A percentile compares a stretch with the other conserved stretches of the same genome.
phyloP scores from a whole-genome alignment of 2,113 vertebrate genomes.

The Alexandromys fortis region DNA sequence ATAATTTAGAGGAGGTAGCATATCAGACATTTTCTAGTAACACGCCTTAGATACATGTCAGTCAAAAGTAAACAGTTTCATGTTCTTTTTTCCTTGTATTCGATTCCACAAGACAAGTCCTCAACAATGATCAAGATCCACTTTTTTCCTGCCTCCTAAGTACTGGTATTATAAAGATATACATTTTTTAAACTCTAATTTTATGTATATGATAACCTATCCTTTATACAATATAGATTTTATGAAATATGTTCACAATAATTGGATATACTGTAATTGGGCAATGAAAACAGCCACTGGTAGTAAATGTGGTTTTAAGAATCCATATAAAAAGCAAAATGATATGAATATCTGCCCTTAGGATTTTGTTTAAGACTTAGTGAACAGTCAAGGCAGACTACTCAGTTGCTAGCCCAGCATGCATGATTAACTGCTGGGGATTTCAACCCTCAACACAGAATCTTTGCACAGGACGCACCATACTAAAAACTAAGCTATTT shows the following conservation, averaged over 20 bases:
- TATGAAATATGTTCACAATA: not conserved
- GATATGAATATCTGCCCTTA: not conserved
- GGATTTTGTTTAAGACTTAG: not conserved
- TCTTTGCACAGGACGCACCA: not conserved
- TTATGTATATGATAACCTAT: not conserved
- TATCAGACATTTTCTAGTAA: no score
- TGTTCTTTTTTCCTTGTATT: not conserved
- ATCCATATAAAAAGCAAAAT: not conserved
- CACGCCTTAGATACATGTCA: no score
- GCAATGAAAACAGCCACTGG: not conserved
- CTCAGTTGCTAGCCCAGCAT: not conserved
- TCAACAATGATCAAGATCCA: not conserved
- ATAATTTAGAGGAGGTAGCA: no score
- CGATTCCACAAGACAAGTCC: not conserved
- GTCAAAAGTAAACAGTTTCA: no score
- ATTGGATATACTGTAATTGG: not conserved
- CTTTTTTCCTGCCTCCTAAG: not conserved
- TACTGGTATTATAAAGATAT: not conserved
- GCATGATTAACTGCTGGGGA: accelerated
- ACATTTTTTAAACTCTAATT: not conserved
- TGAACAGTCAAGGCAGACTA: not conserved
- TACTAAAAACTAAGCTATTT: not conserved
- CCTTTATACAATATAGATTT: not conserved
- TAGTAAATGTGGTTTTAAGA: accelerated
- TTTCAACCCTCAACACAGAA: not conserved